A percentile compares a stretch with the other conserved stretches of the same genome.
These are phyloP conservation scores for Cantharis rustica DNA, from an alignment of 2,888 invertebrate genomes.

Conservation along the genomic window DNA sequence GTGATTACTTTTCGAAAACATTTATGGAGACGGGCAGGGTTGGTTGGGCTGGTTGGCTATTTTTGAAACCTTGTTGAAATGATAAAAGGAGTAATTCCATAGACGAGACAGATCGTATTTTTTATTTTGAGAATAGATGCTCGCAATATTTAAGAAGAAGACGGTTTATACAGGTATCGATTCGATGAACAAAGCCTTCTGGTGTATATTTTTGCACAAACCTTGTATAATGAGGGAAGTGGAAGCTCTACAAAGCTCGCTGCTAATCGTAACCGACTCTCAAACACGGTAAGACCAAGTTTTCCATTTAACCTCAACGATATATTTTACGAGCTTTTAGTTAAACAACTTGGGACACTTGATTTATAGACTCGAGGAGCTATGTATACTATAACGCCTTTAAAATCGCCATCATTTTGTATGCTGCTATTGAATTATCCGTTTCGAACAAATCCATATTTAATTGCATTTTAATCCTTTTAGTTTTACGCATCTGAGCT, in stretches of 20 bases:
- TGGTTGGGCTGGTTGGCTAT: not conserved
- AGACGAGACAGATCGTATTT: not conserved
- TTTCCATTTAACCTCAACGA: slow-evolving; percentile 44
- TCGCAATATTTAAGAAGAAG: slow-evolving; percentile 8
- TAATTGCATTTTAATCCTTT: slow-evolving; percentile 10
- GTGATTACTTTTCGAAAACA: slow-evolving; percentile 9
- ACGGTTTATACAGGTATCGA: slow-evolving; percentile 28
- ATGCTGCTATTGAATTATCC: slow-evolving; percentile 16
- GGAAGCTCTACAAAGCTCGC: slow-evolving; percentile 31
- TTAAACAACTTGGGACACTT: slow-evolving; percentile 46
- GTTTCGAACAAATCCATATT: slow-evolving; percentile 7
- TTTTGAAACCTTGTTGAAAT: not conserved
- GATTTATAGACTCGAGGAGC: slow-evolving; percentile 40
- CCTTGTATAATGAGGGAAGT: slow-evolving; percentile 26
- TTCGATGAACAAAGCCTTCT: slow-evolving; percentile 20
- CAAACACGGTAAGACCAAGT: slow-evolving; percentile 34
- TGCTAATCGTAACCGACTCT: slow-evolving; percentile 35
- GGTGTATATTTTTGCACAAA: slow-evolving; percentile 30
- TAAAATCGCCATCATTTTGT: slow-evolving; percentile 32
- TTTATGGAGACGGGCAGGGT: not conserved
- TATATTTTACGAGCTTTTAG: slow-evolving; percentile 49
- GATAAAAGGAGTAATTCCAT: not conserved
- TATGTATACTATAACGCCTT: slow-evolving; percentile 20
- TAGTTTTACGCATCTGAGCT: not conserved
- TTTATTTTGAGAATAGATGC: not conserved